These are phyloP conservation scores for Steatocranus sp. DNA, from an alignment of 2,797 vertebrate species.

Conservation along the genomic window DNA sequence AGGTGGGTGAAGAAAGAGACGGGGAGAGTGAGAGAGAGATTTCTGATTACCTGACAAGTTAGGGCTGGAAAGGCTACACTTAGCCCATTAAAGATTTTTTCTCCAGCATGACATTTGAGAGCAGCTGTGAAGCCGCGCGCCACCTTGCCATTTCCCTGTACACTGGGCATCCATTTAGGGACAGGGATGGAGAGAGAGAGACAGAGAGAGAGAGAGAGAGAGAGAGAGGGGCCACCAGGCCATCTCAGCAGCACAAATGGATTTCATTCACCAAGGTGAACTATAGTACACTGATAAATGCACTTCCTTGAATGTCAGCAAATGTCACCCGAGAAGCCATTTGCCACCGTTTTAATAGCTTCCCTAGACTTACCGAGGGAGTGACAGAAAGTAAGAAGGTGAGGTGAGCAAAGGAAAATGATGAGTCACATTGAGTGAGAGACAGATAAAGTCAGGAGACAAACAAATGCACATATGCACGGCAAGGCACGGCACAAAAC, in stretches of 20 bases:
- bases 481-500: constrained; percentile 12
- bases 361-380: constrained; percentile 82
- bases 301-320: constrained; percentile 99
- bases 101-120: constrained; percentile 97
- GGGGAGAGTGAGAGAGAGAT: constrained; percentile 80
- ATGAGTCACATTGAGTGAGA: constrained; percentile 73
- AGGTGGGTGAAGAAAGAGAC: constrained; percentile 49
- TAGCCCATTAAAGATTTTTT: constrained; percentile 99
- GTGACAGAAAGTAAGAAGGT: constrained; percentile 81
- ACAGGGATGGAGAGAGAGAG: constrained; percentile 49
- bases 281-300: constrained; percentile 97
- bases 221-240: constrained; percentile 70
- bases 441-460: constrained; percentile 18
- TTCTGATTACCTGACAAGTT: constrained; percentile 96
- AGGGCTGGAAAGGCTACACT: constrained; percentile 98
- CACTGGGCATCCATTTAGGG: constrained; percentile 87
- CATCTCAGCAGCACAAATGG: constrained; percentile 93
- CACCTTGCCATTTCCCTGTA: constrained; percentile 92
- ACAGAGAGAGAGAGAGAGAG: neutral
- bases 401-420: constrained; percentile 54
- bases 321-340: constrained; percentile 99
- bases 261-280: constrained; percentile 91
- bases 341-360: constrained; percentile 93
- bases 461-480: constrained; percentile 26
- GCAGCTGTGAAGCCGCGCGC: constrained; percentile 81